These are phyloP conservation scores for Eulemur albifrons DNA, from an alignment of 2,797 vertebrate genomes.

Conservation along the genomic window DNA sequence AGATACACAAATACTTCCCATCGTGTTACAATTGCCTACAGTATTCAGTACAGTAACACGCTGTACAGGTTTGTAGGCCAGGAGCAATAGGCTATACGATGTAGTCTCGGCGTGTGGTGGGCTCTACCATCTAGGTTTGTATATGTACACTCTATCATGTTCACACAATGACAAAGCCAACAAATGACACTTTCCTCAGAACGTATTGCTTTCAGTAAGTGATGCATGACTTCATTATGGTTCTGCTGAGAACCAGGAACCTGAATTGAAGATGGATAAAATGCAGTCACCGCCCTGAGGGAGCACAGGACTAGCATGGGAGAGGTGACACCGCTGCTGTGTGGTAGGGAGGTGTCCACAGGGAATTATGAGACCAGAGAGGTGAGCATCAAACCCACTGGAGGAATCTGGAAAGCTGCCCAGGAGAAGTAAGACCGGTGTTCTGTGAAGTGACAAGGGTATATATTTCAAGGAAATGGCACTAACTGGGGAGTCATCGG, in stretches of 20 bases:
- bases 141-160: too few species aligned
- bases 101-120: rapidly evolving
- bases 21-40: too few species aligned
- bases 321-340: rapidly evolving
- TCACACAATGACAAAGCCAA: too few species aligned
- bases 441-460: not conserved
- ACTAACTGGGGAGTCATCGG: not conserved
- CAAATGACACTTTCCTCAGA: not conserved
- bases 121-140: too few species aligned
- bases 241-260: not conserved
- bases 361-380: not conserved
- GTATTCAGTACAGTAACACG: too few species aligned
- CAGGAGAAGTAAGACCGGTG: not conserved
- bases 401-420: not conserved
- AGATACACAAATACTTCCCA: too few species aligned
- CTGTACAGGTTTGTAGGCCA: too few species aligned
- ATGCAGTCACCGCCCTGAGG: not conserved
- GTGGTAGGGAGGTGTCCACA: not conserved
- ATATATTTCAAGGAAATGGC: not conserved
- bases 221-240: not conserved
- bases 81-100: too few species aligned
- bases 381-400: not conserved
- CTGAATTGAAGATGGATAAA: not conserved
- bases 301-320: not conserved
- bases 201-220: not conserved